Base-by-base conservation (phyloP, 2,113 vertebrate species). In the Echinops telfairi region DNA sequence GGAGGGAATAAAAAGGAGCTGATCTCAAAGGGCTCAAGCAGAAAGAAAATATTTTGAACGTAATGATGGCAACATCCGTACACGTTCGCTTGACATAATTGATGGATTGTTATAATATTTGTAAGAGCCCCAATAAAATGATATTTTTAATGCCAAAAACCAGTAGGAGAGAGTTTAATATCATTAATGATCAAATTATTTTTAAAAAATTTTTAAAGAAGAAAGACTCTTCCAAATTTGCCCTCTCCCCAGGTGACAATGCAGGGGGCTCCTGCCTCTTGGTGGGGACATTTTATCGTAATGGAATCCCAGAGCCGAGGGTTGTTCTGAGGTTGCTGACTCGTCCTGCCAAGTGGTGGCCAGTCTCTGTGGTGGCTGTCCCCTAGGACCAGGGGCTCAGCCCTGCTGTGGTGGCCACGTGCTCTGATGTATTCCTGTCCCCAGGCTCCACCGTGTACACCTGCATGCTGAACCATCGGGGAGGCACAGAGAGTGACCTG, bases 381-480 rank as follows among this genome's bases (percentile, higher is more conserved):
- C 40, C 23, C 23, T 4, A 43, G 0, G 15, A 31, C 0, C 11
- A 16, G 33, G n/a, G 14, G 12, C 38, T 60, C 15, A 2, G 12
- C 38, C 2, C 10, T 23, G 19, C 85, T 10, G 11, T 73, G 7
- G 47, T 0, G 0, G 68, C 60, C 60, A 2, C 4, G 2, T 1
- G 17, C 16, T 1, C 33, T 1, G 31, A 6, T 29, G 12, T 19
- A 33, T 20, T 73, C 40, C 73, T 6, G 0, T 27, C 93, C 95
- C 2, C 95, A 99, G 99, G 99, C 60, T 98, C 98, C 2, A 99
- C 99, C 0, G 98, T 99, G 47, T 99, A 99, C 92, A 99, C 99
- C 68, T 99, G 99, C 97, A 99, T 99, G 99, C 96, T 99, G 96
- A 99, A 99, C 97, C 95, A 81, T 36, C 97, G 33, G 0, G 99